Percentiles rank a stretch among this genome's conserved stretches.
Evolutionary conservation across 1,140 invertebrate genomes (phyloP).

Genomic region (Metopolophium dirhodum): DNA sequence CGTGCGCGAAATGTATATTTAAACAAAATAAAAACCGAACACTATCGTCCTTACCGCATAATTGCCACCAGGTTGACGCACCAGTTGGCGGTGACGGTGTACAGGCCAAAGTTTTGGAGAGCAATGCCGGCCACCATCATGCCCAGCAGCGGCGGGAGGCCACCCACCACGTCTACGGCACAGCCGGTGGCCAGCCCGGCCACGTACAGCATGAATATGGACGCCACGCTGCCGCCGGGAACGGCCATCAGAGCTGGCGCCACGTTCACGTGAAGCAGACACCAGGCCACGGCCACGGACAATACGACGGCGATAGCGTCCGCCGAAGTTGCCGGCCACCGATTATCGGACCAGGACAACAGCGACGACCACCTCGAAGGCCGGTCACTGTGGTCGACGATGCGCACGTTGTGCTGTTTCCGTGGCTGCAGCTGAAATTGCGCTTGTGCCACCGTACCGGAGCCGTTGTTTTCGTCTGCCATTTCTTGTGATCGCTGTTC

Average conservation of each 20-base stretch:
- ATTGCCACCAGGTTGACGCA: slow-evolving; percentile 37
- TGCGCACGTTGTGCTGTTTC: background rate
- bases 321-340: slow-evolving; percentile 36
- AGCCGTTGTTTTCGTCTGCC: background rate
- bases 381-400: background rate
- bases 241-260: slow-evolving; percentile 49
- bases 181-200: slow-evolving; percentile 33
- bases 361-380: background rate
- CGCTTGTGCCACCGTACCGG: background rate
- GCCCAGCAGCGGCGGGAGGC: slow-evolving; percentile 60
- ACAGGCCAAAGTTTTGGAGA: slow-evolving; percentile 60
- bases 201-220: slow-evolving; percentile 59
- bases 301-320: slow-evolving; percentile 32
- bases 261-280: slow-evolving; percentile 53
- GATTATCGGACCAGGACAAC: background rate
- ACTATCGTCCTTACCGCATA: background rate
- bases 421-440: background rate
- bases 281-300: slow-evolving; percentile 56
- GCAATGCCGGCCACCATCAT: slow-evolving; percentile 61
- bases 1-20: too few relatives aligned
- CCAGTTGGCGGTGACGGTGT: slow-evolving; percentile 59
- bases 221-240: slow-evolving; percentile 59
- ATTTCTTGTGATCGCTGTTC: background rate
- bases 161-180: slow-evolving; percentile 50
- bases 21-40: too few relatives aligned